Percentiles rank a stretch among this genome's conserved stretches.
phyloP scores from a whole-genome alignment of 2,113 vertebrate genomes.

The Micronycteris hirsuta region DNA sequence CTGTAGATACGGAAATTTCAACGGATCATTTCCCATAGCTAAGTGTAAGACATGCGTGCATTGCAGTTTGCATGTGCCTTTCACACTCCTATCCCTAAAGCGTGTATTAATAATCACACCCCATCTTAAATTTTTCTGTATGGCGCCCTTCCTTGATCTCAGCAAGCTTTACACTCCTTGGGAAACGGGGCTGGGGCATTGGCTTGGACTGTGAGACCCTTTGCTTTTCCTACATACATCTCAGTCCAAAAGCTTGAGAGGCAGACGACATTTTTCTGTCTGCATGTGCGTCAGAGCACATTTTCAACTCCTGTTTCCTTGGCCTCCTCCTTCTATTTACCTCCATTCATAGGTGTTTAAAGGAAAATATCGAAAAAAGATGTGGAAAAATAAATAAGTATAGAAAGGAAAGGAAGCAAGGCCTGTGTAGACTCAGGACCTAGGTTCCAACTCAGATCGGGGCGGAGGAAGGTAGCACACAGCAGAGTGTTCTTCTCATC shows the following conservation, averaged over 20 bases:
- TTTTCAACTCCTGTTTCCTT: not conserved
- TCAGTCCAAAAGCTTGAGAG: not conserved
- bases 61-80: not conserved
- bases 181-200: not conserved
- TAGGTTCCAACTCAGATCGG: not conserved
- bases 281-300: not conserved
- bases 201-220: not conserved
- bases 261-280: not conserved
- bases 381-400: not conserved
- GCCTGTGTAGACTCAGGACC: not conserved
- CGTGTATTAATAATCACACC: not conserved
- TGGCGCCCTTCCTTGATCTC: not conserved
- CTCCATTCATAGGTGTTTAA: not conserved
- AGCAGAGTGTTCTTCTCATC: not conserved
- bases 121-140: not conserved
- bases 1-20: not conserved
- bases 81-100: not conserved
- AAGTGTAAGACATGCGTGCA: not conserved
- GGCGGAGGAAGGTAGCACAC: not conserved
- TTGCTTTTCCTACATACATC: not conserved
- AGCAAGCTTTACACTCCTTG: not conserved
- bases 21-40: not conserved
- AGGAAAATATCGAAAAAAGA: not conserved
- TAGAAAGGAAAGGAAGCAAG: not conserved
- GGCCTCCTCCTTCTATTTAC: not conserved